phyloP scores from a whole-genome alignment of 1,140 invertebrate genomes.

The Nixonia krombeini region DNA sequence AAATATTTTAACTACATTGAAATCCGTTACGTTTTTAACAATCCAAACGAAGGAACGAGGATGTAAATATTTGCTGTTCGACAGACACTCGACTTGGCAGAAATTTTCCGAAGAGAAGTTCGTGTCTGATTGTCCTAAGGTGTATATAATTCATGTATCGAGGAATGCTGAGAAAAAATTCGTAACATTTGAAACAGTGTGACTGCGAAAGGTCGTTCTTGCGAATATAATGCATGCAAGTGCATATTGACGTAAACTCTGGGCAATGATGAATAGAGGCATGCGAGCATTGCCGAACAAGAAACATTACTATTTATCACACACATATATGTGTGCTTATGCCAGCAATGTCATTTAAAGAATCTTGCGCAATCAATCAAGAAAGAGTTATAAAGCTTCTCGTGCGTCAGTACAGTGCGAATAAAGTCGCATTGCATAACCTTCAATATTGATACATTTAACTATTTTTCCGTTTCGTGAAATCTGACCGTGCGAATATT shows the following conservation, averaged over 20 bases:
- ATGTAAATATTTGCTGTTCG: too few species aligned
- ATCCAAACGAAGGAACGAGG: too few species aligned
- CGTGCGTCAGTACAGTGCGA: constrained; percentile 1
- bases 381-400: constrained; percentile 2
- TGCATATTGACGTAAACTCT: neutral
- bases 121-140: too few species aligned
- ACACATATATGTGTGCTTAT: neutral
- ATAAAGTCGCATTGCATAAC: neutral
- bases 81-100: too few species aligned
- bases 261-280: constrained; percentile 2
- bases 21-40: too few species aligned
- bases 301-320: neutral
- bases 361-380: constrained; percentile 6
- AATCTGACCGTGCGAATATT: too few species aligned
- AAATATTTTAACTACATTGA: too few species aligned
- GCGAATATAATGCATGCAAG: neutral
- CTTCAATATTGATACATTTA: neutral
- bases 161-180: too few species aligned
- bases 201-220: neutral
- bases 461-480: neutral
- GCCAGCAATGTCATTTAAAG: neutral
- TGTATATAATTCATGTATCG: too few species aligned
- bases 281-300: neutral
- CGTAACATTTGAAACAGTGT: neutral
- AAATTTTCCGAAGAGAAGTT: too few species aligned